Evolutionary conservation across 2,797 vertebrate genomes (phyloP).

Genomic region (Melanotaenia maccullochi): DNA sequence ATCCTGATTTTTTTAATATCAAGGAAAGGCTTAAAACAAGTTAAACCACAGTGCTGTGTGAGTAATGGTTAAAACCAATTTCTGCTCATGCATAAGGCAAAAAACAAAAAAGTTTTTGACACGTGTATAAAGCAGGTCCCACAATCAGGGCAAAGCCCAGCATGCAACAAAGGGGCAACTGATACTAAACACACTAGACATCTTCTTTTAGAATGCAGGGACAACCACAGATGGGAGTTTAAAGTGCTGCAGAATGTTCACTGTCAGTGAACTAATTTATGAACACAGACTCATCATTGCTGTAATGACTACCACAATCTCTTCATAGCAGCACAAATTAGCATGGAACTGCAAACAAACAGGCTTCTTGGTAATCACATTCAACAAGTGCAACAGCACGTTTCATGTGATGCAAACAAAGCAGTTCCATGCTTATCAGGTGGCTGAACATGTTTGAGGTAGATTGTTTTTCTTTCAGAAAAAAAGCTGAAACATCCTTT

Average conservation of each 20-base stretch:
- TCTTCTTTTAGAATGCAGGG: neutral
- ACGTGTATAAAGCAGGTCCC: neutral
- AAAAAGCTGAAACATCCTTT: neutral
- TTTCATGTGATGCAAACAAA: neutral
- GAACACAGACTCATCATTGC: neutral
- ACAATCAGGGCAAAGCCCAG: neutral
- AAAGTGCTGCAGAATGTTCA: neutral
- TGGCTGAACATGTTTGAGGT: neutral
- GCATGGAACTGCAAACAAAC: neutral
- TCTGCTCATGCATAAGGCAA: neutral
- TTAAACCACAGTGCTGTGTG: neutral
- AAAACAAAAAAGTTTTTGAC: neutral
- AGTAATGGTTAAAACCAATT: neutral
- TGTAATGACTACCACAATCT: neutral
- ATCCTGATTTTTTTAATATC: neutral
- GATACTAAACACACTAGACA: neutral
- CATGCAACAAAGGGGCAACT: neutral
- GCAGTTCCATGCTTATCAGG: neutral
- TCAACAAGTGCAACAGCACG: neutral
- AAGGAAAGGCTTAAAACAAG: neutral
- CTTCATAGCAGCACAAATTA: neutral
- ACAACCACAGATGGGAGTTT: neutral
- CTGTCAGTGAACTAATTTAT: neutral
- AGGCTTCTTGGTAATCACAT: neutral
- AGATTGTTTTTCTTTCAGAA: neutral